phyloP scores from a whole-genome alignment of 2,113 vertebrate genomes.

The Malurus cyaneus region DNA sequence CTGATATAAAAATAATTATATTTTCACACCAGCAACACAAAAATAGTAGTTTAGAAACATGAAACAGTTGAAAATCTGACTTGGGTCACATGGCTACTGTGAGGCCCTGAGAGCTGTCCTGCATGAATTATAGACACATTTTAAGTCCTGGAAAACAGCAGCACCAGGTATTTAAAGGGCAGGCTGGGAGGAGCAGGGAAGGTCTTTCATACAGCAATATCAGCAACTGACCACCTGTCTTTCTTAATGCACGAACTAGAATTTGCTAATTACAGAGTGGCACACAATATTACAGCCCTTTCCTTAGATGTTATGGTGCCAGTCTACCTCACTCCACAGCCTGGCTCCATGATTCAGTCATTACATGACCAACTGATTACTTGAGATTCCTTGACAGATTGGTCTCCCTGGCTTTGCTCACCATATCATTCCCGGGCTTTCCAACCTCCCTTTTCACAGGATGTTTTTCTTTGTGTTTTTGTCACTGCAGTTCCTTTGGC shows the following conservation, averaged over 20 bases:
- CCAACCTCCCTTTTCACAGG: slow-evolving; percentile 20
- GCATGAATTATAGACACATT: neutral
- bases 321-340: slow-evolving; percentile 63
- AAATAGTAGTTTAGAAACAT: neutral
- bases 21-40: slow-evolving; percentile 31
- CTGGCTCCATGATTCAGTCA: slow-evolving; percentile 60
- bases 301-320: slow-evolving; percentile 65
- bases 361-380: slow-evolving; percentile 55
- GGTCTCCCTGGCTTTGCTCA: neutral
- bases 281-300: slow-evolving; percentile 61
- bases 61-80: neutral
- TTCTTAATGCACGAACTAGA: slow-evolving; percentile 30
- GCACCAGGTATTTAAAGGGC: neutral
- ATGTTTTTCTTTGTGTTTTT: neutral
- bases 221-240: slow-evolving; percentile 16
- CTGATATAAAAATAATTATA: neutral
- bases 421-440: neutral
- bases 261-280: slow-evolving; percentile 49
- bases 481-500: neutral
- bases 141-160: neutral
- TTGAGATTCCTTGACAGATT: slow-evolving; percentile 60
- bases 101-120: neutral
- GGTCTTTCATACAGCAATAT: neutral
- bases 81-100: neutral
- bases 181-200: neutral